phyloP scores from a whole-genome alignment of 2,888 invertebrate species.

The Melieria omissa region DNA sequence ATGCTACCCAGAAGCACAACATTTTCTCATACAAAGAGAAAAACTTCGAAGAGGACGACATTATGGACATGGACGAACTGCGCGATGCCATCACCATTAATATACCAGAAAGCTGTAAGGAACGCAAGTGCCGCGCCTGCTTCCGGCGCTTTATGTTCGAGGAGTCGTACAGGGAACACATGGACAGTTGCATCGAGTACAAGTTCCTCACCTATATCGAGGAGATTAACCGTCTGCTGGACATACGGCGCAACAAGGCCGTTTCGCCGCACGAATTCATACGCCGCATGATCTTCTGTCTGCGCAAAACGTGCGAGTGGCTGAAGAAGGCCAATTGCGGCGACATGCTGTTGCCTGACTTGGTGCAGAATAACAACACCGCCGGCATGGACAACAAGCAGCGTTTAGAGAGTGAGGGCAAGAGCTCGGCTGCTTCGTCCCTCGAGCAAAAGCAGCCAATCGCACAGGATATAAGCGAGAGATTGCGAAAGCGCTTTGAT shows the following conservation, averaged over 20 bases:
- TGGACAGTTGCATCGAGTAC: slow-evolving; percentile 63
- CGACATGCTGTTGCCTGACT: slow-evolving; percentile 58
- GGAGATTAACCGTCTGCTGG: slow-evolving; percentile 59
- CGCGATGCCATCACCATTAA: slow-evolving; percentile 63
- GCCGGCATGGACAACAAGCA: slow-evolving; percentile 37
- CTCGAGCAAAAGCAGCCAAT: slow-evolving; percentile 15
- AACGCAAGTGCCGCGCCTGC: slow-evolving; percentile 64
- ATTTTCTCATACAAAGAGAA: slow-evolving; percentile 64
- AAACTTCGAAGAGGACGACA: slow-evolving; percentile 65
- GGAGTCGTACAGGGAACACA: slow-evolving; percentile 61
- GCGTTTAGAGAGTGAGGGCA: slow-evolving; percentile 13
- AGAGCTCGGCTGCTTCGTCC: slow-evolving; percentile 18
- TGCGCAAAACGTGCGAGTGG: slow-evolving; percentile 64
- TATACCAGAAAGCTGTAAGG: slow-evolving; percentile 64
- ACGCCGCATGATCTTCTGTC: slow-evolving; percentile 63
- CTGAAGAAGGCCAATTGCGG: slow-evolving; percentile 60
- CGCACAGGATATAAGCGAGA: not conserved
- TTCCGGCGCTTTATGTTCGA: slow-evolving; percentile 65
- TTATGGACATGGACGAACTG: slow-evolving; percentile 61
- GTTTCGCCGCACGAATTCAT: slow-evolving; percentile 66
- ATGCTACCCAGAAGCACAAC: slow-evolving; percentile 48
- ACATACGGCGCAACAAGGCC: slow-evolving; percentile 59
- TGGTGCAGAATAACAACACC: slow-evolving; percentile 38
- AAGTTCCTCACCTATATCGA: slow-evolving; percentile 60
- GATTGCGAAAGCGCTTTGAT: slow-evolving; percentile 21